These are phyloP conservation scores for Drosophila kanapiae DNA, from an alignment of 1,140 invertebrate genomes.

Conservation along the genomic window DNA sequence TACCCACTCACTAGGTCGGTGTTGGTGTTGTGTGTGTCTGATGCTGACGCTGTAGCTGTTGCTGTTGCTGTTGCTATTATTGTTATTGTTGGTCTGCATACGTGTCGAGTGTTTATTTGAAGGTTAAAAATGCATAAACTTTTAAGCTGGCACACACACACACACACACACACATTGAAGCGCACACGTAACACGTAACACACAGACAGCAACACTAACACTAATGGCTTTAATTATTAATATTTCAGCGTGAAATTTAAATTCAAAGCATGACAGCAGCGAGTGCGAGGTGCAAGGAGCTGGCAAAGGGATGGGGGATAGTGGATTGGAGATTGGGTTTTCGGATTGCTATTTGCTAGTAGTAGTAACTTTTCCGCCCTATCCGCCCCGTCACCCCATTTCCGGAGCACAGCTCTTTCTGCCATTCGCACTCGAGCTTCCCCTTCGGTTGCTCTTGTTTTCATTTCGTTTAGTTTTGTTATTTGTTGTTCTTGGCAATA, in stretches of 20 bases:
- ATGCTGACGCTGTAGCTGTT: background rate
- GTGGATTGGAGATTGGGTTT: no score
- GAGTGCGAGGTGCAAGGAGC: background rate
- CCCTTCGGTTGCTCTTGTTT: conserved; percentile 18
- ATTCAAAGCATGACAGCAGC: conserved; percentile 65
- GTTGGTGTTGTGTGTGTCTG: background rate
- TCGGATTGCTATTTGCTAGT: background rate
- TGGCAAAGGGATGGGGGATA: conserved; percentile 3
- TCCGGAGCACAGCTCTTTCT: no score
- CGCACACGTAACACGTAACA: conserved; percentile 18
- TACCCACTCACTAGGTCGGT: conserved; percentile 4
- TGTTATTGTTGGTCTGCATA: conserved; percentile 52
- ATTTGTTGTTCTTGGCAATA: conserved; percentile 65
- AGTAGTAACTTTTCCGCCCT: conserved; percentile 3
- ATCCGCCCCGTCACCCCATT: no score
- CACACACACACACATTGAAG: background rate
- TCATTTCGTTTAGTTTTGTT: conserved; percentile 36
- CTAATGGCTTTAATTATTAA: conserved; percentile 73
- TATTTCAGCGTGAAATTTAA: conserved; percentile 76
- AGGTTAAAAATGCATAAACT: conserved; percentile 76
- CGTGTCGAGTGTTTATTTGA: conserved; percentile 63
- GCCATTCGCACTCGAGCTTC: conserved; percentile 1
- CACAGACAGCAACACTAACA: conserved; percentile 32
- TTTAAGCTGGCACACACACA: conserved; percentile 45
- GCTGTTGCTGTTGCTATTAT: conserved; percentile 21